A percentile compares a stretch with the other conserved stretches of the same genome.
phyloP scores from a whole-genome alignment of 2,888 invertebrate species.

The Cheiracanthium punctorium region DNA sequence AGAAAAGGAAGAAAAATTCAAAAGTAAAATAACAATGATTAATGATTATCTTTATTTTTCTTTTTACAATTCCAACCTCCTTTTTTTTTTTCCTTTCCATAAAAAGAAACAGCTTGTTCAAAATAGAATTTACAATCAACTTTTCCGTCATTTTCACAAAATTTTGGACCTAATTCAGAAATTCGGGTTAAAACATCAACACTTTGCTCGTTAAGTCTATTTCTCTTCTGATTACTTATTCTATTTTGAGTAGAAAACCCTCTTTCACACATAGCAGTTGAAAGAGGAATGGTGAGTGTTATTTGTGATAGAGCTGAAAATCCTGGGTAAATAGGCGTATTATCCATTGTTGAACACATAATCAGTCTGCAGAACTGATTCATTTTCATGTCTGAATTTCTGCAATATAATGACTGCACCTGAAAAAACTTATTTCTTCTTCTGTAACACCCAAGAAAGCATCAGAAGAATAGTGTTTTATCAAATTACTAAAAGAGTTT shows the following conservation, averaged over 20 bases:
- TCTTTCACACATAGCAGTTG: constrained; percentile 7
- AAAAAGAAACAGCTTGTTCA: too few species aligned
- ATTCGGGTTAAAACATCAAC: too few species aligned
- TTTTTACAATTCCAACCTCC: too few species aligned
- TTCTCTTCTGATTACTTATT: too few species aligned
- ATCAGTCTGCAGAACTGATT: constrained; percentile 11
- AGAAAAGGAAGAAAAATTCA: too few species aligned
- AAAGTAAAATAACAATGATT: too few species aligned
- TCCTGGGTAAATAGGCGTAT: background rate
- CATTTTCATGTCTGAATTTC: background rate
- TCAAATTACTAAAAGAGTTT: background rate
- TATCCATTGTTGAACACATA: background rate
- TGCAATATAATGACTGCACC: background rate
- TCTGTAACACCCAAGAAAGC: background rate
- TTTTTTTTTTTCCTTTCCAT: too few species aligned
- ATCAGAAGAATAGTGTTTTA: background rate
- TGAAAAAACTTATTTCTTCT: background rate
- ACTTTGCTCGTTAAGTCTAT: too few species aligned
- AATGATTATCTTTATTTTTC: too few species aligned
- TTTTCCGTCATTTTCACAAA: too few species aligned
- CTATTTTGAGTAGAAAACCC: background rate
- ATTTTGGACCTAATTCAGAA: too few species aligned
- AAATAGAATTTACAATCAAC: too few species aligned
- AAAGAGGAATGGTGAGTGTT: background rate
- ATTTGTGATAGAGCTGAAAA: background rate